phyloP scores from a whole-genome alignment of 2,113 vertebrate genomes.

The Lontra canadensis region DNA sequence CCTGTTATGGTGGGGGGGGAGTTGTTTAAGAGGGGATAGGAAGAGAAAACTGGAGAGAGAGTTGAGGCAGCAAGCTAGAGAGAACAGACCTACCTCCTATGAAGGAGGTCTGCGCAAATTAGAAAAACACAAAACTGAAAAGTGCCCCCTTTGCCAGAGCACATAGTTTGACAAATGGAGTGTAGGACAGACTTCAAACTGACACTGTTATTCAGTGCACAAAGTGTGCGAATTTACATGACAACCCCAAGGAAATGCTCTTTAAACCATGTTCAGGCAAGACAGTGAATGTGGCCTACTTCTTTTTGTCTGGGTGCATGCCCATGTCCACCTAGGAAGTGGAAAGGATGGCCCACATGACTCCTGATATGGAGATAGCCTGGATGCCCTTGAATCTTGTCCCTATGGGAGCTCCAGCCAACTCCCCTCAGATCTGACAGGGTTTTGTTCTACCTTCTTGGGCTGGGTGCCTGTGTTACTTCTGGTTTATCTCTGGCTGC shows the following conservation, averaged over 20 bases:
- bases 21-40: too few species aligned
- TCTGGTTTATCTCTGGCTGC: not conserved
- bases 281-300: too few species aligned
- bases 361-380: not conserved
- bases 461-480: not conserved
- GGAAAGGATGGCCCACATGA: not conserved
- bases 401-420: accelerated
- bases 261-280: not conserved
- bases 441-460: not conserved
- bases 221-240: not conserved
- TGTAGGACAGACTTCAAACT: not conserved
- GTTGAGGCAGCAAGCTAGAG: not conserved
- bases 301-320: not conserved
- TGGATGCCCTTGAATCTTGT: not conserved
- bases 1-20: not conserved
- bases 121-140: not conserved
- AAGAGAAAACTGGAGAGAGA: not conserved
- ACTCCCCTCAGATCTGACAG: not conserved
- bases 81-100: not conserved
- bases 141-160: not conserved
- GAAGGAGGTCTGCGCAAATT: not conserved
- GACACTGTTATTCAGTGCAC: not conserved
- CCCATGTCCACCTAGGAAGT: accelerated
- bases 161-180: not conserved
- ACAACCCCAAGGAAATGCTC: too few species aligned